A percentile compares a stretch with the other conserved stretches of the same genome.
Conservation (phyloP, 2,888 invertebrate species). For the Nomada goodeniana region DNA sequence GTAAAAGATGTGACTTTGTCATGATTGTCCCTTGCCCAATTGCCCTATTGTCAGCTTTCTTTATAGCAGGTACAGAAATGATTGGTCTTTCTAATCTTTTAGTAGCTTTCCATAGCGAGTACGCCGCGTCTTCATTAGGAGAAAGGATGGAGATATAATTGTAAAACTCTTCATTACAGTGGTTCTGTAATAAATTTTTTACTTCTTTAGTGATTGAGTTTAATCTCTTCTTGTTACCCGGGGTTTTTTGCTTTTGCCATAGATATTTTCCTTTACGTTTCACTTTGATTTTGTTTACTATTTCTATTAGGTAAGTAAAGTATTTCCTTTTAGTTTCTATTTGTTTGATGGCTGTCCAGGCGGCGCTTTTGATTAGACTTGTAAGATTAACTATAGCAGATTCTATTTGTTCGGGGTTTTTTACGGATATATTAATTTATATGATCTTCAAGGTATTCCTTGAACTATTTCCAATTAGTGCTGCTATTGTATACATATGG, state of each 20-base stretch:
- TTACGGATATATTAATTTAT: background rate
- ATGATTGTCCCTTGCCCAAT: no score
- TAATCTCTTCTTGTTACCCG: background rate
- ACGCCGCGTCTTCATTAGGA: background rate
- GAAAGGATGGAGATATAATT: no score
- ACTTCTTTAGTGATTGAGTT: slow-evolving; percentile 19
- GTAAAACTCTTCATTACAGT: background rate
- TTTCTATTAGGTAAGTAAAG: slow-evolving; percentile 1
- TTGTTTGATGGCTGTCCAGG: background rate
- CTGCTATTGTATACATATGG: no score
- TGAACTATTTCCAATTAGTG: no score
- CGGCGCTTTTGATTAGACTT: background rate
- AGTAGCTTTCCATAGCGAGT: slow-evolving; percentile 10
- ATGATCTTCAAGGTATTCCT: no score
- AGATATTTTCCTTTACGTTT: slow-evolving; percentile 4
- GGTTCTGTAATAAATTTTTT: background rate
- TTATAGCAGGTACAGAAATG: background rate
- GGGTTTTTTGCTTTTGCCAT: slow-evolving; percentile 10
- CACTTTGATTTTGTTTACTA: background rate
- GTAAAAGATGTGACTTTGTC: no score
- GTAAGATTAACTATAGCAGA: background rate
- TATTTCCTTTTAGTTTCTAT: background rate
- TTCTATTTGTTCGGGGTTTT: background rate
- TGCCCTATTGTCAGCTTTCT: no score
- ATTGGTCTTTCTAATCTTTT: background rate